Evolutionary conservation across 1,140 invertebrate genomes (phyloP).

Genomic region (Cephus cinctus): DNA sequence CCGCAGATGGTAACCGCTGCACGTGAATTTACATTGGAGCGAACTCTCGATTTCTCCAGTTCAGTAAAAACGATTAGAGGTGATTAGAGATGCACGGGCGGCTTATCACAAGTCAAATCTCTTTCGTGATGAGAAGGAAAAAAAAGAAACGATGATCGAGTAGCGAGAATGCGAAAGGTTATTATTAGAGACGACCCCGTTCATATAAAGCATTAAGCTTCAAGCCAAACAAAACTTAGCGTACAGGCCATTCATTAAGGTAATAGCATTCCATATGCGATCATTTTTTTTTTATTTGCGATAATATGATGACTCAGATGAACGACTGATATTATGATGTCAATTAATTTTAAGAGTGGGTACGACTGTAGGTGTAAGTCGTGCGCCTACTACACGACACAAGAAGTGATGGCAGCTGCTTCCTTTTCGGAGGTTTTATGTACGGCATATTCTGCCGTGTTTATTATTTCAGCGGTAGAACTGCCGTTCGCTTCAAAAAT

Average conservation of each 20-base stretch:
- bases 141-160: too few relatives aligned
- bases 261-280: slow-evolving; percentile 37
- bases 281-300: slow-evolving; percentile 17
- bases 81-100: too few relatives aligned
- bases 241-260: slow-evolving; percentile 20
- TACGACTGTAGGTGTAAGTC: slow-evolving; percentile 30
- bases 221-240: slow-evolving; percentile 44
- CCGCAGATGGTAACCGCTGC: too few relatives aligned
- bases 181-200: too few relatives aligned
- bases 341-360: slow-evolving; percentile 23
- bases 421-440: slow-evolving; percentile 27
- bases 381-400: slow-evolving; percentile 35
- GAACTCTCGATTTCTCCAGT: too few relatives aligned
- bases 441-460: too few relatives aligned
- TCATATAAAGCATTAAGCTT: slow-evolving; percentile 41
- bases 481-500: slow-evolving; percentile 33
- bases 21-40: too few relatives aligned
- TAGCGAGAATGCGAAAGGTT: too few relatives aligned
- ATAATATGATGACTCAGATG: slow-evolving; percentile 24
- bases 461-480: slow-evolving; percentile 9
- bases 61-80: too few relatives aligned
- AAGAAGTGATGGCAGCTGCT: slow-evolving; percentile 37
- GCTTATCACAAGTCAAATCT: too few relatives aligned
- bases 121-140: too few relatives aligned
- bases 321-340: slow-evolving; percentile 20